Conservation (phyloP, 2,888 invertebrate genomes). For the Eupsilia transversa region DNA sequence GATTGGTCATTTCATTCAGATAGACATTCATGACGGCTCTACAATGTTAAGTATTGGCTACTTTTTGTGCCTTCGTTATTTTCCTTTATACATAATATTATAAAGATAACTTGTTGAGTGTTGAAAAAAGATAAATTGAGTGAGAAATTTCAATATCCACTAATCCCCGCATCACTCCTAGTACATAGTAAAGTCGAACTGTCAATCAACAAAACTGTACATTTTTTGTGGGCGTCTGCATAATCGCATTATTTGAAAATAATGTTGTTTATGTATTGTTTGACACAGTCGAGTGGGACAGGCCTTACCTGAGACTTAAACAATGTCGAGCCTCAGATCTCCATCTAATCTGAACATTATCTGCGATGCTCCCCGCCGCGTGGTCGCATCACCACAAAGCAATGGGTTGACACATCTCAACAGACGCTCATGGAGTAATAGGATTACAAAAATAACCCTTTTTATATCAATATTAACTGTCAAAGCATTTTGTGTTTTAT, state of each 20-base stretch:
- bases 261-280: constrained; percentile 89
- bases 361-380: constrained; percentile 84
- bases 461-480: constrained; percentile 74
- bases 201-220: constrained; percentile 77
- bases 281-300: constrained; percentile 78
- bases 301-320: constrained; percentile 84
- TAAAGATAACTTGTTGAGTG: constrained; percentile 10
- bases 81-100: constrained; percentile 2
- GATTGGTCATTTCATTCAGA: constrained; percentile 25
- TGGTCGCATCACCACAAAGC: constrained; percentile 87
- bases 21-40: constrained; percentile 9
- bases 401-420: constrained; percentile 90
- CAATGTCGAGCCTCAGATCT: constrained; percentile 88
- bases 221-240: constrained; percentile 75
- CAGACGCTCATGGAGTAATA: constrained; percentile 84
- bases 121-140: constrained; percentile 35
- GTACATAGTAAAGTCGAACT: constrained; percentile 66
- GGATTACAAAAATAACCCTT: constrained; percentile 85
- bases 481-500: constrained; percentile 76
- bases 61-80: constrained; percentile 15
- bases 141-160: constrained; percentile 41
- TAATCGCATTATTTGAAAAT: constrained; percentile 87
- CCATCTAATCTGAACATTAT: constrained; percentile 89
- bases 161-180: constrained; percentile 68
- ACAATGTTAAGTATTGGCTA: constrained; percentile 8